Percentiles rank a stretch among this genome's conserved stretches.
Conservation (phyloP, 2,797 vertebrate genomes). For the Cynodonichthys magdalenae region DNA sequence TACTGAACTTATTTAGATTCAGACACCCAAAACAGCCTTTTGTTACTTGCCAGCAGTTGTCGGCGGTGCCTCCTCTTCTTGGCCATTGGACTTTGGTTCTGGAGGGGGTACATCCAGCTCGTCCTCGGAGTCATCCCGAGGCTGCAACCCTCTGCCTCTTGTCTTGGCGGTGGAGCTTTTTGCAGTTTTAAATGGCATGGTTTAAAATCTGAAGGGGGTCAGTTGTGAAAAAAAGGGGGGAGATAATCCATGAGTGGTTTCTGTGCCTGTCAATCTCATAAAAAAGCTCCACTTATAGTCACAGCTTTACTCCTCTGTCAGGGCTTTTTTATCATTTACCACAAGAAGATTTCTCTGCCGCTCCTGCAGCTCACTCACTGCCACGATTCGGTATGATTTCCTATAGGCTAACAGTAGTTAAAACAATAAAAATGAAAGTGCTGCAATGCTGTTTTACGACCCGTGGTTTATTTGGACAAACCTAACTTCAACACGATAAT, state of each 20-base stretch:
- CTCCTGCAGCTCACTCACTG: conserved; percentile 30
- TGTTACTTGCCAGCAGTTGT: conserved; percentile 83
- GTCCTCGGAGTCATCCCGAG: conserved; percentile 81
- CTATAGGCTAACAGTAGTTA: conserved; percentile 8
- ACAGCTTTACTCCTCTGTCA: conserved; percentile 57
- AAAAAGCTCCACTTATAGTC: conserved; percentile 56
- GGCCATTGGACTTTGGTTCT: conserved; percentile 75
- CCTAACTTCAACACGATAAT: not conserved
- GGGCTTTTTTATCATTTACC: conserved; percentile 53
- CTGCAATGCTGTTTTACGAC: not conserved
- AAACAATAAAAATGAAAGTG: not conserved
- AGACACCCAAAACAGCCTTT: conserved; percentile 75
- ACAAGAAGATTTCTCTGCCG: conserved; percentile 53
- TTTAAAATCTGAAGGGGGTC: conserved; percentile 76
- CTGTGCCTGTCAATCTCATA: conserved; percentile 67
- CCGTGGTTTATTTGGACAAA: not conserved
- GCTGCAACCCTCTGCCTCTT: conserved; percentile 80
- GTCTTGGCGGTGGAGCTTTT: conserved; percentile 85
- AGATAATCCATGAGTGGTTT: conserved; percentile 67
- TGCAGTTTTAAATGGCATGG: conserved; percentile 88
- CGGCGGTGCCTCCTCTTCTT: conserved; percentile 73
- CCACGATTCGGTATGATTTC: conserved; percentile 17
- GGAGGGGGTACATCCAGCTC: conserved; percentile 79
- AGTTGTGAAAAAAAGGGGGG: conserved; percentile 30
- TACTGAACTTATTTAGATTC: conserved; percentile 76